Base-by-base conservation (phyloP, 2,888 invertebrate genomes). In the Tinea pellionella region DNA sequence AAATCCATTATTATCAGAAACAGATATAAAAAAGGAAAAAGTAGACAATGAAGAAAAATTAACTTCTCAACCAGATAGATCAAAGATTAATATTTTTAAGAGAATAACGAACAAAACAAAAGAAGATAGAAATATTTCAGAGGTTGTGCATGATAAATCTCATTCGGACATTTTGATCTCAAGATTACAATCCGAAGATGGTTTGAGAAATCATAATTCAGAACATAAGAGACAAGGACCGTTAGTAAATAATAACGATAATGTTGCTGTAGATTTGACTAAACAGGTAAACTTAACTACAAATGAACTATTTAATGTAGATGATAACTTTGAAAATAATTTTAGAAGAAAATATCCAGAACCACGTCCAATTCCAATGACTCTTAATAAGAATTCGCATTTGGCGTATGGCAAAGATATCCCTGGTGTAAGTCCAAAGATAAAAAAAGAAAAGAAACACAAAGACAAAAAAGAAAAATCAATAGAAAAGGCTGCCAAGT, bases 11-110 rank as follows among this genome's bases (percentile, higher is more conserved):
- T 65, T 78, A 63, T 71, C 78, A 11, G 79, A 83, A 61, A 66
- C 73, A 65, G 88, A 88, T 65, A 84, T 84, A 60, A 90, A 87
- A 65, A 85, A 89, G 63, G 89, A 89, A 67, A 77, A 89, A 43
- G 70, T 82, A 62, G 79, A 89, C 24, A 89, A 88, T 67, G 82
- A 78, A 63, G 86, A 77, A 72, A 95, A 93, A 78, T 74, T 95
- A 61, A 90, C 92, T 4, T 92, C 91, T 11, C 95, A 95, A 77
- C 94, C 94, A 0, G 94, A 95, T 74, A 93, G 93, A 77, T 94
- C 92, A 76, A 96, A 96, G 74, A 85, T 95, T 43, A 95, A 94
- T 82, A 94, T 96, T 72, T 94, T 96, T 71, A 96, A 95, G 74
- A 94, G 95, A 80, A 94, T 96, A 74, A 92, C 95, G 62, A 91